A percentile compares a stretch with the other conserved stretches of the same genome.
Evolutionary conservation across 2,113 vertebrate genomes (phyloP).

Genomic region (Rhea pennata): DNA sequence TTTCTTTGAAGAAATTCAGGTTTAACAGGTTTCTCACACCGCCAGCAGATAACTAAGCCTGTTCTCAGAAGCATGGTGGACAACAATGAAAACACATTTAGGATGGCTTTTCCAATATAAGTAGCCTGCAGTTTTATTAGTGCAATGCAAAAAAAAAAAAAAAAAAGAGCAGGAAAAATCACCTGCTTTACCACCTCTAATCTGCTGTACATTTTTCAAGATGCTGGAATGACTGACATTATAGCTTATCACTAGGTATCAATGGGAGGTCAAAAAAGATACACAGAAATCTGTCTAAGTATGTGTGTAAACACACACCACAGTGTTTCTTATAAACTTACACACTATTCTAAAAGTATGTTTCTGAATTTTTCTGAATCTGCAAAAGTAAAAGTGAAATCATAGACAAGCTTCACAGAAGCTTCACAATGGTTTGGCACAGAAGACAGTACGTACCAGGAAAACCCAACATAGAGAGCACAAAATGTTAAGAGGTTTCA

Average conservation of each 20-base stretch:
- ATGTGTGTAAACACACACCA: not conserved
- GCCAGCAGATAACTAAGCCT: not conserved
- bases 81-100: not conserved
- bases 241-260: not conserved
- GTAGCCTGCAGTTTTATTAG: not conserved
- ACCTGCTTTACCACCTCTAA: not conserved
- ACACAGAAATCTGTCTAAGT: not conserved
- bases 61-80: not conserved
- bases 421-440: not conserved
- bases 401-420: not conserved
- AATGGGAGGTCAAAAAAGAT: not conserved
- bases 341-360: not conserved
- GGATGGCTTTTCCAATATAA: not conserved
- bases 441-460: not conserved
- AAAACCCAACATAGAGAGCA: not conserved
- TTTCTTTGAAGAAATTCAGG: not conserved
- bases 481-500: not conserved
- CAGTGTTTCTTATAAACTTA: not conserved
- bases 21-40: conserved; percentile 4
- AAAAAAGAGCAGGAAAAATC: not conserved
- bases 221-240: not conserved
- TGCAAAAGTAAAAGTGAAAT: not conserved
- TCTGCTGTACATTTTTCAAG: not conserved
- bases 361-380: not conserved
- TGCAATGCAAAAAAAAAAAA: not conserved